A percentile compares a stretch with the other conserved stretches of the same genome.
These are phyloP conservation scores for Glossosoma conforme DNA, from an alignment of 1,140 invertebrate genomes.

Conservation along the genomic window DNA sequence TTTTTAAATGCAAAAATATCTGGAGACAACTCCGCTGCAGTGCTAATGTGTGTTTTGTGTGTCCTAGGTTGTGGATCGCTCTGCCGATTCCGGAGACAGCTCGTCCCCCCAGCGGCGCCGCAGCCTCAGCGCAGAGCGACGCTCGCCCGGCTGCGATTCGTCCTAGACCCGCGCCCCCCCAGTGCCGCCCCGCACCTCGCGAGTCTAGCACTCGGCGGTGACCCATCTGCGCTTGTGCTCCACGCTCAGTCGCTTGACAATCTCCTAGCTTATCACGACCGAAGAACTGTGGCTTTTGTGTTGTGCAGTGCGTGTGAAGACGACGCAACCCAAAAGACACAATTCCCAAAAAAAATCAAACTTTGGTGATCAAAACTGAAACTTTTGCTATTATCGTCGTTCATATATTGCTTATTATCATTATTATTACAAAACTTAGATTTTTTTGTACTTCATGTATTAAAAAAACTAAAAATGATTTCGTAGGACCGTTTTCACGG, in stretches of 20 bases:
- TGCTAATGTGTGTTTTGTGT: neutral
- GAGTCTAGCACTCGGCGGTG: neutral
- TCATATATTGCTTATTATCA: too few species aligned
- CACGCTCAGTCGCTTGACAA: neutral
- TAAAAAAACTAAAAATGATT: too few species aligned
- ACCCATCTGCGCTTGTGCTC: neutral
- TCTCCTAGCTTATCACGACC: neutral
- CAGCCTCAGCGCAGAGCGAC: conserved; percentile 23
- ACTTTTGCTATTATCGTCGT: too few species aligned
- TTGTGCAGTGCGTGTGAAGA: neutral
- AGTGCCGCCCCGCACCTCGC: neutral
- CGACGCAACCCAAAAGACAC: too few species aligned
- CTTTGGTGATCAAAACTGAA: too few species aligned
- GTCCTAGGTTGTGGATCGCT: conserved; percentile 28
- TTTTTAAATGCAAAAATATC: neutral
- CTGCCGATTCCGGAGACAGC: conserved; percentile 28
- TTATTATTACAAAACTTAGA: too few species aligned
- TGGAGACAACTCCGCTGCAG: neutral
- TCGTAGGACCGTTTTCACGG: too few species aligned
- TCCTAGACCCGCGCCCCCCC: conserved; percentile 7
- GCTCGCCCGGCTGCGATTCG: conserved; percentile 26
- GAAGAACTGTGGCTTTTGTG: neutral
- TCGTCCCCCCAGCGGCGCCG: conserved; percentile 27
- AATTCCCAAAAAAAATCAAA: too few species aligned
- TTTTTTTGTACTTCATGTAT: too few species aligned